Evolutionary conservation across 2,888 invertebrate genomes (phyloP), one percentile per base, ranked within the genome.

Genomic region (Cryptus viduatorius): DNA sequence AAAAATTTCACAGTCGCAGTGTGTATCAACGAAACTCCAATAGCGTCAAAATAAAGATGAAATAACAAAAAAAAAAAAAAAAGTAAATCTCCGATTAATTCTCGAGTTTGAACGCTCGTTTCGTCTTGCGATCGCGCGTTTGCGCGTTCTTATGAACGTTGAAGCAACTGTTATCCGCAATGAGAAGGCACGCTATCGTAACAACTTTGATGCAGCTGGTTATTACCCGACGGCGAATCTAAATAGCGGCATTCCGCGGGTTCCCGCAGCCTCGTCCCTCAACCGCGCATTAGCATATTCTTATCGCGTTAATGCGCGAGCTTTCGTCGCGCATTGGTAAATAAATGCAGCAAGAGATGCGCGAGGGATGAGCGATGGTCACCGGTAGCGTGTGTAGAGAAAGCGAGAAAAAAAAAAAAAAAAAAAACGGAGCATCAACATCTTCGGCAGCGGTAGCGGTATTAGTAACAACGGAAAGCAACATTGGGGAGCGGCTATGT

Each of bases 381-480:
- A 67, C 46, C 46, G 64, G 46, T 71, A 71, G 78, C 44, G 68
- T n/a, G 59, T n/a, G 59, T 61, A 29, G 29, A 61, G 31, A 12
- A 29, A 71, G 64, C 16, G 46, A 59, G 29, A 67, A 53, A n/a
- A 68, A 46, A 72, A 44, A 59, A 61, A 72, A 65, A 67, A 50
- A 68, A 42, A 53, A 31, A 76, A 83, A 77, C 53, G 37, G 53
- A 67, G 61, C 77, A 72, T 84, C 73, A 80, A 73, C 84, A 80
- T 77, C 77, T 84, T 68, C 31, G 24, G 48, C 16, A 24, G 29
- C 56, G 12, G 68, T n/a, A 56, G 16, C 56, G 12, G 68, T 19
- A 44, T 12, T 31, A 14, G 64, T 50, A 31, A 29, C 46, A 64
- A 71, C 68, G 48, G 46, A 68, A 71, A 67, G 83, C 75, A 53